Base-by-base conservation (phyloP, 2,113 vertebrate species). In the Struthidea cinerea region DNA sequence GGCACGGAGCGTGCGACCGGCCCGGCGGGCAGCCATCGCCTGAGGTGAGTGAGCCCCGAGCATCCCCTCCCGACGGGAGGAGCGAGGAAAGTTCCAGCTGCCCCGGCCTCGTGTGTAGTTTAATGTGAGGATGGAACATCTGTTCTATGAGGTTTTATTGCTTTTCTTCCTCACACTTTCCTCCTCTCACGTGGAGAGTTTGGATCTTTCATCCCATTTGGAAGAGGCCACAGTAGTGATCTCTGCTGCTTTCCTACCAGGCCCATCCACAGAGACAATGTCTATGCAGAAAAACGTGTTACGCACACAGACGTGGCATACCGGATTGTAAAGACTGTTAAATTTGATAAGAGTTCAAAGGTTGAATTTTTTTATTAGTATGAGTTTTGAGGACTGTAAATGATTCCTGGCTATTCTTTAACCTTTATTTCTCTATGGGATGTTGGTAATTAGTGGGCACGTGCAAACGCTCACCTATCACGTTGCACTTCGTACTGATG, bases 121-220 rank as follows among this genome's bases (percentile, higher is more conserved):
- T 13, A 20, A 13, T 1, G 13, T 6, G 9, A 3, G 10, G 18
- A 3, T 9, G 10, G 15, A 28, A 28, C 63, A 77, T 8, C 0
- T 39, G 52, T 28, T 39, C 27, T 19, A 1, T 46, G 46, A 39
- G 39, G 11, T 15, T 5, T 56, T 75, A 46, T 11, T 2, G 44
- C 30, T 50, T 42, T 53, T 60, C 10, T 32, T 63, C 44, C 39
- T 26, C 33, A 16, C 5, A 0, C 2, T 41, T 13, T 41, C 23
- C 41, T 49, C 26, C 18, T 18, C 24, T 75, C 35, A 56, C 30
- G 42, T 35, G 69, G 39, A 33, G 42, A 50, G 21, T 28, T 83
- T 17, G 24, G 19, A 42, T 61, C 47, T 46, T 71, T 55, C 9
- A 18, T 11, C 33, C 19, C 16, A 3, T 55, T 24, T 39, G 24